Evolutionary conservation across 2,888 invertebrate species (phyloP), one percentile per base, ranked within the genome.

Genomic region (Pammene aurita): DNA sequence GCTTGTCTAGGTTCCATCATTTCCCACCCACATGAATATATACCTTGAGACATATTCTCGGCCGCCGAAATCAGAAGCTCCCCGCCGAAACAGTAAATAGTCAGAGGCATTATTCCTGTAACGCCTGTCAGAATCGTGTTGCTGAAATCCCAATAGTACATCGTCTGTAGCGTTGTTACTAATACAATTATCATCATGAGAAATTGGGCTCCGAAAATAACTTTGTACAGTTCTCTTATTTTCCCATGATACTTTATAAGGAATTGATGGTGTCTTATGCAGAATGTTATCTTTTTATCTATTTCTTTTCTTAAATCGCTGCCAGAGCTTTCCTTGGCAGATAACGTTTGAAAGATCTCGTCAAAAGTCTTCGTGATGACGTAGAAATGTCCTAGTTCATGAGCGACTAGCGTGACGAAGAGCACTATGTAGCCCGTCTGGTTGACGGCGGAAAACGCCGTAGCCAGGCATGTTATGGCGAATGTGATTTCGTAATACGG

Each of bases 41-140:
- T 70, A 16, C 84, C 79, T 2, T 62, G 42, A 0, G 82, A 78
- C 84, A 86, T 81, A 34, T 81, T 77, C 10, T 64, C 34, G 2
- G 81, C 79, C 11, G 87, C 86, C 1, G 79, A 76, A 70, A 84
- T 80, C 42, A 87, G 72, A 71, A 86, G 67, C 69, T 87, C 87
- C 0, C 87, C 87, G 0, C 87, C 87, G 48, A 87, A 87, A 72
- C 87, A 87, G 71, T 87, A 87, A 42, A 87, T 77, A 57, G 86
- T 79, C 70, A 87, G 71, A 0, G 87, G 87, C 76, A 84, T 76
- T 10, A 83, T 79, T 9, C 83, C 86, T 0, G 87, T 85, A 0
- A 77, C 75, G 2, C 81, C 84, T 0, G 87, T 82, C 54, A 87
- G 61, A 44, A 85, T 76, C 0, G 87, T 84, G 68, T 86, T 87